A percentile compares a stretch with the other conserved stretches of the same genome.
Conservation (phyloP, 1,140 invertebrate species). For the Calosoma granatense region DNA sequence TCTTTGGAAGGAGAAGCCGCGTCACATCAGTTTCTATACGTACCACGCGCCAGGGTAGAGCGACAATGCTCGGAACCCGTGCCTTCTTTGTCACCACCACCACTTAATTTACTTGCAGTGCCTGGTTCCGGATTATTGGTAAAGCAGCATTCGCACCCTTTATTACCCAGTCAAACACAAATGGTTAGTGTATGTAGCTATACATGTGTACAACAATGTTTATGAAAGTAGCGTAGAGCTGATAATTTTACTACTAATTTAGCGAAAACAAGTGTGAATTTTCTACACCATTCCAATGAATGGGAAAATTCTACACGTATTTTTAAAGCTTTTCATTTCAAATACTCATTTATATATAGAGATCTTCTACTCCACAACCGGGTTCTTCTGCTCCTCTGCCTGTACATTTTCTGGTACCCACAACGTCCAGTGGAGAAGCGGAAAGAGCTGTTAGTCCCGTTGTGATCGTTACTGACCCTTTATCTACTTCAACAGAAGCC, state of each 20-base stretch:
- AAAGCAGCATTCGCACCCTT: conserved; percentile 56
- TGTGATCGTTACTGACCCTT: conserved; percentile 28
- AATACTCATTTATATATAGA: no score
- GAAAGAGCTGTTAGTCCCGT: conserved; percentile 30
- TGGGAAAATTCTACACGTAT: no score
- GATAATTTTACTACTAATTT: no score
- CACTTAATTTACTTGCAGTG: conserved; percentile 47
- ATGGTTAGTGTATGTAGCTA: conserved; percentile 24
- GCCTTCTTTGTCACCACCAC: conserved; percentile 34
- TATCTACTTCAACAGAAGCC: conserved; percentile 16
- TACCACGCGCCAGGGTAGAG: conserved; percentile 40
- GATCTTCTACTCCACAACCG: conserved; percentile 18
- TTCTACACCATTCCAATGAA: no score
- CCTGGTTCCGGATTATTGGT: conserved; percentile 42
- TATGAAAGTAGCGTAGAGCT: no score
- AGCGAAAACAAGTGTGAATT: no score
- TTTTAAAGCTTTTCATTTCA: no score
- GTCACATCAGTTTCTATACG: conserved; percentile 34
- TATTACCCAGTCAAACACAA: conserved; percentile 43
- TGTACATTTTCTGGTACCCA: conserved; percentile 16
- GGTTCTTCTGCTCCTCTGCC: conserved; percentile 26
- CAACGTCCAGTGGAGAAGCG: conserved; percentile 14
- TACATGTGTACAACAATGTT: no score
- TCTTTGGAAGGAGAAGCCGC: conserved; percentile 41
- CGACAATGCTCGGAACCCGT: conserved; percentile 47